A percentile compares a stretch with the other conserved stretches of the same genome.
Conservation (phyloP, 2,797 vertebrate species). For the Diplodus puntazzo region DNA sequence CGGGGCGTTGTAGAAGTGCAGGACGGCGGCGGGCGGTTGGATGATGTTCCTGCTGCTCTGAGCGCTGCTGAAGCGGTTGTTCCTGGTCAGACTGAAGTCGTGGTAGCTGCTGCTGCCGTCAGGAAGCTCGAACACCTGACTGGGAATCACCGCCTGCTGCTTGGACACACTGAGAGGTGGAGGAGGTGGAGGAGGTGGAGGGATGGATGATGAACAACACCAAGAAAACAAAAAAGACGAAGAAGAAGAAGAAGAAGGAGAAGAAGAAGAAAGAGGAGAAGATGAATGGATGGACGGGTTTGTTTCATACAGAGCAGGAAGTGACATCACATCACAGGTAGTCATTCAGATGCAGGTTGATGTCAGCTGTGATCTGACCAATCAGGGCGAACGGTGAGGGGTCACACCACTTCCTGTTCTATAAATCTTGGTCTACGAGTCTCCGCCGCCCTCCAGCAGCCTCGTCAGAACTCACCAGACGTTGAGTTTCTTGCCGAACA, state of each 20-base stretch:
- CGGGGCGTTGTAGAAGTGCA: constrained; percentile 96
- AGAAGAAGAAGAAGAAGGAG: no score
- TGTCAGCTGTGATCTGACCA: no score
- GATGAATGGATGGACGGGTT: no score
- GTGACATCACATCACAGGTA: no score
- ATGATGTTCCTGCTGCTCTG: constrained; percentile 96
- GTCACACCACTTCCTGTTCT: no score
- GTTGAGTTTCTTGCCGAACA: constrained; percentile 94
- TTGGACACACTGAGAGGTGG: constrained; percentile 91
- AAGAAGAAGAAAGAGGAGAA: no score
- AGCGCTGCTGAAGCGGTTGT: constrained; percentile 94
- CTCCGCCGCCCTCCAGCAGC: no score
- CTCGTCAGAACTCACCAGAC: constrained; percentile 88
- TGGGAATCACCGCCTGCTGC: constrained; percentile 94
- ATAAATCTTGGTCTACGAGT: no score
- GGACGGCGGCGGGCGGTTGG: constrained; percentile 92
- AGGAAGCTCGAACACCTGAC: constrained; percentile 93
- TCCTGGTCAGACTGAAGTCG: constrained; percentile 96
- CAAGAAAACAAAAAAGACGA: background rate
- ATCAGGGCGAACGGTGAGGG: no score
- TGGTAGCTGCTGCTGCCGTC: constrained; percentile 95
- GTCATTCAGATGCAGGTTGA: no score
- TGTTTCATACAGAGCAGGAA: no score
- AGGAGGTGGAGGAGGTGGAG: background rate
- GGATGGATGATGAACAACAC: background rate